Evolutionary conservation across 2,797 vertebrate genomes (phyloP).

Genomic region (Aratinga solstitialis): DNA sequence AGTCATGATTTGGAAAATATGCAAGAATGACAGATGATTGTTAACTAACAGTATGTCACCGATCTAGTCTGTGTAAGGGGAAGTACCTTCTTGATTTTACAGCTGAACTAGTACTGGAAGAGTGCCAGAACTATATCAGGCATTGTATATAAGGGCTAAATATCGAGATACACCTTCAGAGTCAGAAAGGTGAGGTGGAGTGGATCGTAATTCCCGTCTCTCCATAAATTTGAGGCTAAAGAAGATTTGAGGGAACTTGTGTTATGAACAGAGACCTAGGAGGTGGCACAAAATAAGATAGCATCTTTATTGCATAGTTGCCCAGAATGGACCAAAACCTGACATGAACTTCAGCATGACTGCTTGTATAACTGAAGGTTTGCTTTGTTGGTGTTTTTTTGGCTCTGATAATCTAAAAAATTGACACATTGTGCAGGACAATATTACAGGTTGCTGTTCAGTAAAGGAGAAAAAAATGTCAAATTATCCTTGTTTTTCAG

Average conservation of each 20-base stretch:
- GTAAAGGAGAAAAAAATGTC: background rate
- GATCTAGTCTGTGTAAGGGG: background rate
- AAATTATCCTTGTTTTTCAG: background rate
- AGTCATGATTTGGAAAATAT: background rate
- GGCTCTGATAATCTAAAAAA: background rate
- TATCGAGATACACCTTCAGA: background rate
- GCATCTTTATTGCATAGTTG: background rate
- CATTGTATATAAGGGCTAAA: background rate
- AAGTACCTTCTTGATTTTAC: background rate
- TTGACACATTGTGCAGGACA: background rate
- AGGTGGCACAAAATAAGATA: background rate
- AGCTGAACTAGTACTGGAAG: background rate
- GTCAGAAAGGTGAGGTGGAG: background rate
- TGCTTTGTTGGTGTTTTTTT: background rate
- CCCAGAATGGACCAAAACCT: background rate
- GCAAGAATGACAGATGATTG: background rate
- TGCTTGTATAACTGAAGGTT: background rate
- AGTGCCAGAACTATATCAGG: background rate
- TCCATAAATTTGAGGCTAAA: background rate
- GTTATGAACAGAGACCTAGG: background rate
- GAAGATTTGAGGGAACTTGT: background rate
- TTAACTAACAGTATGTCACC: background rate
- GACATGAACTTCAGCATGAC: background rate
- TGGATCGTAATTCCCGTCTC: background rate
- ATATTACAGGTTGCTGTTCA: background rate